These are phyloP conservation scores for Gadus macrocephalus DNA, from an alignment of 2,113 vertebrate species.

Conservation along the genomic window DNA sequence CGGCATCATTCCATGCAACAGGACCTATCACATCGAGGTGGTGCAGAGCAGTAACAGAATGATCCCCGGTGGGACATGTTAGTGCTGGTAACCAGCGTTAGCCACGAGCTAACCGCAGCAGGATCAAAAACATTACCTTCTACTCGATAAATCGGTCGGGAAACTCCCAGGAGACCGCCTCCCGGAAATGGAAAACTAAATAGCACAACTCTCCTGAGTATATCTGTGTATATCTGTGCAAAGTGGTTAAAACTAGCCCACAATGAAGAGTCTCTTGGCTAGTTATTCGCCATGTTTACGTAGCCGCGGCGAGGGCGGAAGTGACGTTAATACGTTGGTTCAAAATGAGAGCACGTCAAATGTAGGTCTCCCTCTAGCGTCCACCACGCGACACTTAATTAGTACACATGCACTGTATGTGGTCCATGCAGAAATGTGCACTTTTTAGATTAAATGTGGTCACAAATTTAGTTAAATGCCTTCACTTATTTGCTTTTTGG, in stretches of 20 bases:
- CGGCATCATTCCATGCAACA: too few relatives aligned
- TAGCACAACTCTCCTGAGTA: neutral
- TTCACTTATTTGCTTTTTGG: too few relatives aligned
- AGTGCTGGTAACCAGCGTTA: neutral
- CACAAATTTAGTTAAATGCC: too few relatives aligned
- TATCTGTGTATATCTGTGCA: neutral
- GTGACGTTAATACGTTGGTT: slow-evolving; percentile 17
- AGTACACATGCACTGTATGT: neutral
- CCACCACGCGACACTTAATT: neutral
- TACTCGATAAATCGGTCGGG: neutral
- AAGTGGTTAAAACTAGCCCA: neutral
- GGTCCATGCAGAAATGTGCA: neutral
- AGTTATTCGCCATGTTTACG: slow-evolving; percentile 61
- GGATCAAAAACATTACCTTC: slow-evolving; percentile 39
- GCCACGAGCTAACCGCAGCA: slow-evolving; percentile 26
- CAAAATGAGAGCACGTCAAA: neutral
- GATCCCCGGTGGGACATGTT: too few relatives aligned
- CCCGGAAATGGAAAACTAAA: neutral
- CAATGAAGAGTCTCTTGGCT: neutral
- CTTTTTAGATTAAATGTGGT: too few relatives aligned
- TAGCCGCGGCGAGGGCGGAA: slow-evolving; percentile 37
- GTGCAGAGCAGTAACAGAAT: too few relatives aligned
- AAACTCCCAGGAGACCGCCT: neutral
- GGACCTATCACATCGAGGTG: too few relatives aligned
- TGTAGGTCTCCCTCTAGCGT: neutral